Evolutionary conservation across 2,113 vertebrate genomes (phyloP), one percentile per base, ranked within the genome.

Genomic region (Drymodes brunneopygia): DNA sequence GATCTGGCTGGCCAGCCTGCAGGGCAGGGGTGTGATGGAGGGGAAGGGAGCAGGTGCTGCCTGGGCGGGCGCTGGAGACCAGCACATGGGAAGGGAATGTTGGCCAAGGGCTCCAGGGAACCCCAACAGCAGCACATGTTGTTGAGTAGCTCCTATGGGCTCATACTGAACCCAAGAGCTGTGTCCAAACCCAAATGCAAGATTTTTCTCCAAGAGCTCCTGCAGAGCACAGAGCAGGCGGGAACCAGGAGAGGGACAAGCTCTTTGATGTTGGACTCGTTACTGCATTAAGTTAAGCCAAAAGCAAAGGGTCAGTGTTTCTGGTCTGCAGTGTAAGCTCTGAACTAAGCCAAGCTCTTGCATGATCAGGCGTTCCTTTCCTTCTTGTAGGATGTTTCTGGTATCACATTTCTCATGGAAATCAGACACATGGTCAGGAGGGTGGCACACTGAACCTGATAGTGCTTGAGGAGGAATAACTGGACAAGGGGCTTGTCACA

Each of bases 41-140:
- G 47, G 38, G 25, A 70, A 80, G n/a, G 33, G 22, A 75, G 42
- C 38, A 65, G 51, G 19, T 3, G 0, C 21, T 62, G 51, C 3
- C 7, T 4, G 2, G 29, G 16, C 5, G 3, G 4, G 12, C 35
- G 31, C 33, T 36, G 48, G 36, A 3, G 1, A 62, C 38, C 44
- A 60, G 15, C 67, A 57, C 2, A 0, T 69, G 33, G 38, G 14
- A 51, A 62, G 35, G 88, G 50, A 77, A 13, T n/a, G 62, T 4
- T 91, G 60, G 45, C 60, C 54, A 15, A 22, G 66, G 48, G 31
- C 44, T 89, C 47, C 66, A 79, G 48, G 3, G 72, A 80, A 21
- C 15, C 20, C 58, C 62, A 58, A 48, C 51, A 72, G 66, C 27
- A 82, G 21, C n/a, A 36, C 12, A 1, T 10, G 4, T 25, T 60